These are phyloP conservation scores for Phortica magna DNA, from an alignment of 2,888 invertebrate genomes.

Conservation along the genomic window DNA sequence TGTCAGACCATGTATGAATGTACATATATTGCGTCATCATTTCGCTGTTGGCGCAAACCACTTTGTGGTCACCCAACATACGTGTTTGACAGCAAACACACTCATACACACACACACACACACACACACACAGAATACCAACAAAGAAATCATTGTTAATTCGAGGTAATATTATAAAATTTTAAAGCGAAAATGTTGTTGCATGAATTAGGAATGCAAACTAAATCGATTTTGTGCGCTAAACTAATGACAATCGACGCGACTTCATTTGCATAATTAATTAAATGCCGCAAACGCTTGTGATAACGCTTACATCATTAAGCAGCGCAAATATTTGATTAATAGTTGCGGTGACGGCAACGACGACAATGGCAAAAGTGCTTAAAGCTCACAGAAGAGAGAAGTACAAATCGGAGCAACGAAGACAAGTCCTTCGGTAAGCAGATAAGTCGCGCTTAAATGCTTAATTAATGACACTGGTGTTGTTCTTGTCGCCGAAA, in stretches of 20 bases:
- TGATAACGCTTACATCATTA: not conserved
- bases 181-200: not conserved
- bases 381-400: too few species aligned
- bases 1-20: too few species aligned
- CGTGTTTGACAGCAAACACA: not conserved
- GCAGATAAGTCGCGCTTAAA: too few species aligned
- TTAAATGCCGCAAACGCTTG: conserved; percentile 5
- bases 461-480: too few species aligned
- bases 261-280: conserved; percentile 13
- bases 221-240: not conserved
- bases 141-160: not conserved
- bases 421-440: too few species aligned
- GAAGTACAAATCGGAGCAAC: too few species aligned
- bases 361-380: not conserved
- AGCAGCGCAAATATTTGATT: not conserved
- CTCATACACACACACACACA: too few species aligned
- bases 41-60: not conserved
- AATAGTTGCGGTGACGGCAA: not conserved
- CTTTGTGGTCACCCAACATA: not conserved
- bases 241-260: not conserved
- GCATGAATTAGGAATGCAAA: not conserved
- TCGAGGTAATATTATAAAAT: not conserved
- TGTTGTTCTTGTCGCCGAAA: too few species aligned
- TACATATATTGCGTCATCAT: too few species aligned
- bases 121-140: too few species aligned